Percentiles rank a stretch among this genome's conserved stretches.
Evolutionary conservation across 2,888 invertebrate genomes (phyloP).

Genomic region (Caenorhabditis japonica): DNA sequence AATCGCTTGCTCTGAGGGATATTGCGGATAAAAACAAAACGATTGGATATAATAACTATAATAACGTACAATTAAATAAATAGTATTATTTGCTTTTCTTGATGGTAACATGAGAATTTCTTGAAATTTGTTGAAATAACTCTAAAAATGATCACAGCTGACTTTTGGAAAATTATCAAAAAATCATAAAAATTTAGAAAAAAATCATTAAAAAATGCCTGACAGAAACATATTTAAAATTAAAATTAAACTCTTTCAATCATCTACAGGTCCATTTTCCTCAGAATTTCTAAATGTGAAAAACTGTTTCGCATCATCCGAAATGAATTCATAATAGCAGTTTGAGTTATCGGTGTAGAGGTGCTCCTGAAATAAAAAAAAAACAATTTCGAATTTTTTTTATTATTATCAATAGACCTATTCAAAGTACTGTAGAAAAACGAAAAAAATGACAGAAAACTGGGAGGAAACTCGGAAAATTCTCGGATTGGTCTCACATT

Average conservation of each 20-base stretch:
- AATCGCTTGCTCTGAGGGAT: conserved; percentile 61
- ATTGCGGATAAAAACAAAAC: conserved; percentile 55
- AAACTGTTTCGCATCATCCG: conserved; percentile 33
- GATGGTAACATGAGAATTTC: too few relatives aligned
- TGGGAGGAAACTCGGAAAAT: too few relatives aligned
- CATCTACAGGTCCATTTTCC: conserved; percentile 2
- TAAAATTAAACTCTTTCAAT: background rate
- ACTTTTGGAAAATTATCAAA: too few relatives aligned
- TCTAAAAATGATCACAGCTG: too few relatives aligned
- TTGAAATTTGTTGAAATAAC: too few relatives aligned
- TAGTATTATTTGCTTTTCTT: background rate
- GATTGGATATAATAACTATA: conserved; percentile 13
- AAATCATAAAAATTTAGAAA: too few relatives aligned
- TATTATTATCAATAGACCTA: background rate
- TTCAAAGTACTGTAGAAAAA: background rate
- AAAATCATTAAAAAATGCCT: too few relatives aligned
- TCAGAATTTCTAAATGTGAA: conserved; percentile 39
- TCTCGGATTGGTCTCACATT: too few relatives aligned
- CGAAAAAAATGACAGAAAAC: too few relatives aligned
- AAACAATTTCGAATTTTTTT: background rate
- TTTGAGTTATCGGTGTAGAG: conserved; percentile 13
- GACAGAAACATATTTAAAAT: background rate
- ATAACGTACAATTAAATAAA: conserved; percentile 5
- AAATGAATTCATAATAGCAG: conserved; percentile 13
- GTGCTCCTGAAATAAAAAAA: conserved; percentile 8